A percentile compares a stretch with the other conserved stretches of the same genome.
These are phyloP conservation scores for Paedocypris micromegethes DNA, from an alignment of 2,797 vertebrate genomes.

Conservation along the genomic window DNA sequence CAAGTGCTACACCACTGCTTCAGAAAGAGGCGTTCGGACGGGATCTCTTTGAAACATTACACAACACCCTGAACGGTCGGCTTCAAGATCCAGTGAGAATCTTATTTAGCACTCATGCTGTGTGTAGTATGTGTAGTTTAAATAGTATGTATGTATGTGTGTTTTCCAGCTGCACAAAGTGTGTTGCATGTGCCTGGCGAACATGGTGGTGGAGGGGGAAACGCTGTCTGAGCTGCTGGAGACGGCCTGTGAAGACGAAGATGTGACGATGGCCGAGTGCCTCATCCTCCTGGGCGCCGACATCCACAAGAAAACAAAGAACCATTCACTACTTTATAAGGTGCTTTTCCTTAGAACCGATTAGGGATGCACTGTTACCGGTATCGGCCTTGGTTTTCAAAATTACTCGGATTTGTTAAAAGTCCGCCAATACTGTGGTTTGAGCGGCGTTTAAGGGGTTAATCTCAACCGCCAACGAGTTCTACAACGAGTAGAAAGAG, in stretches of 20 bases:
- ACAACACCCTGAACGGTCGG: slow-evolving; percentile 65
- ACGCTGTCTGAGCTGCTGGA: slow-evolving; percentile 80
- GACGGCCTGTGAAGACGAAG: slow-evolving; percentile 79
- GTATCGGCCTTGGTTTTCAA: too few species aligned
- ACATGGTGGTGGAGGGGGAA: slow-evolving; percentile 73
- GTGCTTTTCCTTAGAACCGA: too few species aligned
- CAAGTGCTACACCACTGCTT: slow-evolving; percentile 75
- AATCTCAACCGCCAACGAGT: too few species aligned
- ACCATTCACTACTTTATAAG: slow-evolving; percentile 84
- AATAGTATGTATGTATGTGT: too few species aligned
- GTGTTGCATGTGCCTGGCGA: slow-evolving; percentile 82
- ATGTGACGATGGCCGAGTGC: slow-evolving; percentile 81
- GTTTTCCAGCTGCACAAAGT: slow-evolving; percentile 73
- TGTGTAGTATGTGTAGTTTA: too few species aligned
- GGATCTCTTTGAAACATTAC: slow-evolving; percentile 82
- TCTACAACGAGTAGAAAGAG: too few species aligned
- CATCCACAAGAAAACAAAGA: slow-evolving; percentile 78
- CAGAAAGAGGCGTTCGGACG: slow-evolving; percentile 79
- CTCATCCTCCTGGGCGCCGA: slow-evolving; percentile 87
- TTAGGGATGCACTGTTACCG: too few species aligned
- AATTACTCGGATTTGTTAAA: too few species aligned
- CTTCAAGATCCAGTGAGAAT: slow-evolving; percentile 66
- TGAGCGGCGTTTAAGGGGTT: too few species aligned
- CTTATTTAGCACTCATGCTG: too few species aligned
- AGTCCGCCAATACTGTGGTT: too few species aligned